Evolutionary conservation across 2,113 vertebrate species (phyloP).

Genomic region (Gymnarchus niloticus): DNA sequence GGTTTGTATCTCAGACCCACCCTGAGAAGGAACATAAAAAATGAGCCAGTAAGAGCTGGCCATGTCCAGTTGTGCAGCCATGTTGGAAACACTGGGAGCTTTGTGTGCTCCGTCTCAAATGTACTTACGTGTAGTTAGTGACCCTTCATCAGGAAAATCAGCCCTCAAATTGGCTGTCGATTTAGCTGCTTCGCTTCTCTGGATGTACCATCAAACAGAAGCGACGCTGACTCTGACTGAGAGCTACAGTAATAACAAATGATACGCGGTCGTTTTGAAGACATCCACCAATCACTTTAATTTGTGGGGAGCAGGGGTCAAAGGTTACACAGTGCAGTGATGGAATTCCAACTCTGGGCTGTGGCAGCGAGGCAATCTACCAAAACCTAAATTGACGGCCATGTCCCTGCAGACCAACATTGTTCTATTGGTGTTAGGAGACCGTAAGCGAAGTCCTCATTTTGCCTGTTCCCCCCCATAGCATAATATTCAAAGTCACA

Average conservation of each 20-base stretch:
- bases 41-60: background rate
- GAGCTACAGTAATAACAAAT: background rate
- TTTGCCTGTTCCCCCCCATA: background rate
- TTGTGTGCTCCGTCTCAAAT: background rate
- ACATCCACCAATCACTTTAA: background rate
- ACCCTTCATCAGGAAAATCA: background rate
- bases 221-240: background rate
- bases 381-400: background rate
- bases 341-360: background rate
- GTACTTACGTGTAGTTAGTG: background rate
- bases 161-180: background rate
- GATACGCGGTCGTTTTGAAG: background rate
- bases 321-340: background rate
- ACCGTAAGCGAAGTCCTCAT: background rate
- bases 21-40: background rate
- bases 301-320: background rate
- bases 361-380: background rate
- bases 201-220: background rate
- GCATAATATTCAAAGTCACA: background rate
- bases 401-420: background rate
- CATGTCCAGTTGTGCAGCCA: background rate
- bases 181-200: background rate
- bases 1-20: background rate
- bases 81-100: background rate
- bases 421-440: background rate